phyloP scores from a whole-genome alignment of 2,113 vertebrate genomes.

The Noctilio leporinus region DNA sequence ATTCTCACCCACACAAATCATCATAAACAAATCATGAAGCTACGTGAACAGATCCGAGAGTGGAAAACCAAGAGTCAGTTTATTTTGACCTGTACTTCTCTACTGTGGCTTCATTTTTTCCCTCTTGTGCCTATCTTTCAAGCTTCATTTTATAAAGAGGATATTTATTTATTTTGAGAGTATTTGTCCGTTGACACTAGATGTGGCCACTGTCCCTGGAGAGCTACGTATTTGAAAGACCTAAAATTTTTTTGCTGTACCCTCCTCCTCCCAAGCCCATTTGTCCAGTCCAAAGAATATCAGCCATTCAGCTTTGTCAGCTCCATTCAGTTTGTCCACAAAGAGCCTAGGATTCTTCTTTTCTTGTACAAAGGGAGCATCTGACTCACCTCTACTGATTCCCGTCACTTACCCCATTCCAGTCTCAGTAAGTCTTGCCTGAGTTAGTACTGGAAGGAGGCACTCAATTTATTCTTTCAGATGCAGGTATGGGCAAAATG shows the following conservation, averaged over 20 bases:
- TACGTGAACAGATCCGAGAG: constrained; percentile 7
- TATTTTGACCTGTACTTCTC: constrained; percentile 10
- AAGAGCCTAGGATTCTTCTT: background rate
- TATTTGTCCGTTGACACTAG: background rate
- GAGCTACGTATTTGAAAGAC: background rate
- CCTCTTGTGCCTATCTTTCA: background rate
- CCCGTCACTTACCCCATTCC: background rate
- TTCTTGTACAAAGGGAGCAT: background rate
- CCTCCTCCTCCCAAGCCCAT: background rate
- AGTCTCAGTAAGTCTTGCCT: background rate
- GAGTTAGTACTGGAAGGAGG: background rate
- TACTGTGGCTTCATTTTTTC: background rate
- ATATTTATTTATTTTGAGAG: background rate
- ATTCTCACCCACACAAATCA: constrained; percentile 55
- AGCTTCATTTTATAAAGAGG: background rate
- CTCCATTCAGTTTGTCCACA: background rate
- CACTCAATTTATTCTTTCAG: background rate
- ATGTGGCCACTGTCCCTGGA: background rate
- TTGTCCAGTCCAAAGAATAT: background rate
- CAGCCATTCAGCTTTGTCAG: background rate
- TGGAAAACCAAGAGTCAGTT: constrained; percentile 53
- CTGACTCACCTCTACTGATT: background rate
- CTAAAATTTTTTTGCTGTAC: background rate
- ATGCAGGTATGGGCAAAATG: background rate
- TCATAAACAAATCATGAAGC: constrained; percentile 52